Evolutionary conservation across 2,797 vertebrate species (phyloP), one percentile per base, ranked within the genome.

Genomic region (Sebastes dallii): DNA sequence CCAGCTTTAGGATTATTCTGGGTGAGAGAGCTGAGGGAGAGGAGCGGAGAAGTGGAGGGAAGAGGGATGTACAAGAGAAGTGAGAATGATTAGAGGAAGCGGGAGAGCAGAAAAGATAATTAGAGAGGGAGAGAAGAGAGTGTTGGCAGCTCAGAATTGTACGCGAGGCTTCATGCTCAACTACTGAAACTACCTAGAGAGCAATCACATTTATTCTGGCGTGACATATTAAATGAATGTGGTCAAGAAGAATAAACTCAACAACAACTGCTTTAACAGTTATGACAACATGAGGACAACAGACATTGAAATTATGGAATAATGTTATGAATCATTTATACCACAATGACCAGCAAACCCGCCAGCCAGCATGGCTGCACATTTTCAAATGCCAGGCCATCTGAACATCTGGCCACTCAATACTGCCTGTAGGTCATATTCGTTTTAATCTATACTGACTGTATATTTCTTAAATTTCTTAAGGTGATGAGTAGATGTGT

Each of bases 1-100:
- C 84, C 83, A 84, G 81, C 56, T 91, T 86, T 36, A 67, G 84
- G 86, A 93, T 93, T 91, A 91, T 89, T 89, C 80, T 78, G 87
- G 62, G 80, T 89, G 90, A 88, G 84, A 86, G 76, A 77, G 75
- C 59, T 78, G 82, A 83, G 59, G 30, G 54, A 64, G 81, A 66
- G 42, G 25, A 61, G 75, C 25, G 10, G 71, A 72, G 34, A 42
- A 24, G 25, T 59, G 42, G 34, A 67, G 55, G 34, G 52, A 30
- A 68, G 46, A 75, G 29, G 59, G 62, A 22, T 81, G 59, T 36
- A 22, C 55, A 24, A 27, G 42, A 65, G 59, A 65, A 42, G 54
- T 60, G 72, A 81, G 50, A 66, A 67, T 77, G 76, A 82, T 66
- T 83, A 56, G 42, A 84, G 82, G 68, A 81, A 79, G 66, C 77